Conservation (phyloP, 2,888 invertebrate species). For the Latrodectus hesperus region DNA sequence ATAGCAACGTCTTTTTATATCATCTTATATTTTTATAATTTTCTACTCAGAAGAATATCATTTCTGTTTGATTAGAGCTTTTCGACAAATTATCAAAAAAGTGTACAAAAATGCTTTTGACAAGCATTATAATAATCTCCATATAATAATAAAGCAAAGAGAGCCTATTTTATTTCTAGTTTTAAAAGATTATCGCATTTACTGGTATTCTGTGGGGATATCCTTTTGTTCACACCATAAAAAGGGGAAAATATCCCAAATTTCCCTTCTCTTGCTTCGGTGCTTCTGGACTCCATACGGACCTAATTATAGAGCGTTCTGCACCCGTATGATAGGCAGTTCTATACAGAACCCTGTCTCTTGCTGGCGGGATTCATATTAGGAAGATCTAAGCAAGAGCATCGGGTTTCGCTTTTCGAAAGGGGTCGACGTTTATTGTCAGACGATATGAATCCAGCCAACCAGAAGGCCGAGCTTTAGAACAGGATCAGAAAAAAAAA, state of each 20-base stretch:
- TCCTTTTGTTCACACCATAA: neutral
- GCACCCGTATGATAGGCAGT: neutral
- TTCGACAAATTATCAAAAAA: too few relatives aligned
- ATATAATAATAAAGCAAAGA: too few relatives aligned
- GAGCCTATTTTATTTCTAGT: too few relatives aligned
- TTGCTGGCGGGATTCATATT: neutral
- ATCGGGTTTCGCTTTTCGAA: neutral
- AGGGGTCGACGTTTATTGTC: neutral
- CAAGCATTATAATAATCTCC: too few relatives aligned
- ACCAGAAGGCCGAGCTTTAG: neutral
- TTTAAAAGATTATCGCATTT: too few relatives aligned
- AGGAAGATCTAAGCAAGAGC: neutral
- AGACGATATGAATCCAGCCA: neutral
- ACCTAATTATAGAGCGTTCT: neutral
- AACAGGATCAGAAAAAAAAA: neutral
- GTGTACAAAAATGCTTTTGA: too few relatives aligned
- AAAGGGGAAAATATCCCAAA: neutral
- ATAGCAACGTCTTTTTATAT: too few relatives aligned
- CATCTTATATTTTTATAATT: too few relatives aligned
- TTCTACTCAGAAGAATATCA: too few relatives aligned
- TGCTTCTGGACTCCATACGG: neutral
- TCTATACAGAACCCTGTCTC: neutral
- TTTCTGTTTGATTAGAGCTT: too few relatives aligned
- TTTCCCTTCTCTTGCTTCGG: neutral
- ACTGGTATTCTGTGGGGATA: neutral